Percentiles rank a stretch among this genome's conserved stretches.
Evolutionary conservation across 2,888 invertebrate genomes (phyloP).

Genomic region (Tetragonula carbonaria): DNA sequence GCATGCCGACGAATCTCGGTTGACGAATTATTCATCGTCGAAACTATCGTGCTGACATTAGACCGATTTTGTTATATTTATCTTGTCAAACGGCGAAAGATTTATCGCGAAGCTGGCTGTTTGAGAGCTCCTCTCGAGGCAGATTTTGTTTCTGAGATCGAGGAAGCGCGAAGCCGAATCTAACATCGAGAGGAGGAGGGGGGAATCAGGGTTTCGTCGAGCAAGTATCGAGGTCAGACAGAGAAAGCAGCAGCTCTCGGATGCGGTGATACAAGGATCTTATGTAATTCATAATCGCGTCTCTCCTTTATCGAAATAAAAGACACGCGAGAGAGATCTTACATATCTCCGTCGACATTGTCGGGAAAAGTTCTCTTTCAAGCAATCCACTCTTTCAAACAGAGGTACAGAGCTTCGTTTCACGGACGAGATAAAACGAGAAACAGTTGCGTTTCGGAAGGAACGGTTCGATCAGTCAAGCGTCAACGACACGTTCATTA

Average conservation of each 20-base stretch:
- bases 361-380: not conserved
- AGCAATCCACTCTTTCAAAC: not conserved
- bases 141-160: not conserved
- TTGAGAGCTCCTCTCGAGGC: not conserved
- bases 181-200: not conserved
- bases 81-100: not conserved
- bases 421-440: not conserved
- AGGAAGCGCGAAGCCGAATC: conserved; percentile 6
- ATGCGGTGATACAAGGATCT: conserved; percentile 76
- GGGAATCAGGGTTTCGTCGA: conserved; percentile 72
- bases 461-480: not conserved
- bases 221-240: conserved; percentile 80
- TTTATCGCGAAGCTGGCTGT: not conserved
- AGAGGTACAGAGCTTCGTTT: not conserved
- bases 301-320: conserved; percentile 65
- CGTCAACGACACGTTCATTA: not conserved
- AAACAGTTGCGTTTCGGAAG: not conserved
- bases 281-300: conserved; percentile 79
- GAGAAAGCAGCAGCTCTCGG: conserved; percentile 79
- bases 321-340: conserved; percentile 49
- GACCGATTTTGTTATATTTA: not conserved
- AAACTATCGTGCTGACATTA: not conserved
- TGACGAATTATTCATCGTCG: not conserved
- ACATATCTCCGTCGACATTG: conserved; percentile 33
- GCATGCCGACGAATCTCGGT: not conserved